Evolutionary conservation across 2,113 vertebrate species (phyloP), one percentile per base, ranked within the genome.

Genomic region (Microtus richardsoni): DNA sequence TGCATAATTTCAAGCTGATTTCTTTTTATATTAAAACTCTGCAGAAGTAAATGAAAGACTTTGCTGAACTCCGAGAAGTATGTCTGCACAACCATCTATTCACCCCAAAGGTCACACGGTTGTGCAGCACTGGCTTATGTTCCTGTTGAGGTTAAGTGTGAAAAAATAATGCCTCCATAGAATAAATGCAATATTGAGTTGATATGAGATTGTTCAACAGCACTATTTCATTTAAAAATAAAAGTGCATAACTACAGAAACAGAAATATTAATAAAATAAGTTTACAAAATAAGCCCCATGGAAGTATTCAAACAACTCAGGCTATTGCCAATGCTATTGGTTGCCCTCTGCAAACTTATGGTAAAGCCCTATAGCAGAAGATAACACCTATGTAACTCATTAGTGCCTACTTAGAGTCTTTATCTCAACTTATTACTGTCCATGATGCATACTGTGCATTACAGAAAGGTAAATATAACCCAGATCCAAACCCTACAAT

Each of bases 1-100:
- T 91, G 88, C n/a, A 94, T 95, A 95, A 96, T 97, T 97, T 95
- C 10, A 91, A 88, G 64, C 75, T 96, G 47, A 21, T 95, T 96
- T 89, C 97, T 85, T 94, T 95, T 90, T 89, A 95, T 95, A 95
- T 96, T 95, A 96, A 88, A 70, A 92, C 21, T 87, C 92, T 91
- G 28, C 24, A 87, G 60, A 91, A 68, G 82, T 83, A 97, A 97
- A 95, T 82, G 91, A 77, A 86, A 95, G 88, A 71, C 92, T 95
- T 54, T 93, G 60, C 60, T 93, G 84, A 88, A 87, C 92, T 89
- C 28, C 71, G 22, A 95, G 91, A 95, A 96, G 60, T 75, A 62
- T 90, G 64, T 93, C 92, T 95, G 83, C 84, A 70, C 14, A 97
- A 89, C 4, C 14, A 93, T 10, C 26, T 7, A 58, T 91, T 96